A percentile compares a stretch with the other conserved stretches of the same genome.
Conservation (phyloP, 2,888 invertebrate species). For the Pristionchus arcanus region DNA sequence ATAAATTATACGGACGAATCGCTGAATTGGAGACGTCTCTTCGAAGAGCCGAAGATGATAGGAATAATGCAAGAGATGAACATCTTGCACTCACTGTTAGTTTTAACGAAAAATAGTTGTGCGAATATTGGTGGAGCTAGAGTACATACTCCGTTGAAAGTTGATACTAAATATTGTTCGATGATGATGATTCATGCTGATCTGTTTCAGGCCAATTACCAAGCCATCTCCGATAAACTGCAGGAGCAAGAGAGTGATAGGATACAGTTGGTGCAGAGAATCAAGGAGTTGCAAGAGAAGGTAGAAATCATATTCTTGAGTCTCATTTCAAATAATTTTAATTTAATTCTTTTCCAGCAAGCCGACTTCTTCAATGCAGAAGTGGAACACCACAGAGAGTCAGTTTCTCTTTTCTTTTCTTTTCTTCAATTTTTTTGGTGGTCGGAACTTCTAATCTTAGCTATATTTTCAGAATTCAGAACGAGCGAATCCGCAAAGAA, state of each 20-base stretch:
- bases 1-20: conserved; percentile 35
- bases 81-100: conserved; percentile 27
- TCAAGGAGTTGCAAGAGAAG: conserved; percentile 89
- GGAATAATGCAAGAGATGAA: conserved; percentile 46
- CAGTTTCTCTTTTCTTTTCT: background rate
- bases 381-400: conserved; percentile 60
- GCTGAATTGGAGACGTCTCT: conserved; percentile 46
- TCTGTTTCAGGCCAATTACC: conserved; percentile 39
- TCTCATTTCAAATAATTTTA: background rate
- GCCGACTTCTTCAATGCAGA: conserved; percentile 63
- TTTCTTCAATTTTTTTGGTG: background rate
- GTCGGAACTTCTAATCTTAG: no score
- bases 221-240: conserved; percentile 83
- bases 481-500: conserved; percentile 48
- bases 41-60: conserved; percentile 46
- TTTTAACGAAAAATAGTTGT: background rate
- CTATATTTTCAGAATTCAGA: conserved; percentile 55
- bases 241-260: conserved; percentile 95
- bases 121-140: no score
- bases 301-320: background rate
- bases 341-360: conserved; percentile 5
- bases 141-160: no score
- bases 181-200: background rate
- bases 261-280: conserved; percentile 88
- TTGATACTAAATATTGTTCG: no score